These are phyloP conservation scores for Microcaecilia unicolor DNA, from an alignment of 2,797 vertebrate genomes.

Conservation along the genomic window DNA sequence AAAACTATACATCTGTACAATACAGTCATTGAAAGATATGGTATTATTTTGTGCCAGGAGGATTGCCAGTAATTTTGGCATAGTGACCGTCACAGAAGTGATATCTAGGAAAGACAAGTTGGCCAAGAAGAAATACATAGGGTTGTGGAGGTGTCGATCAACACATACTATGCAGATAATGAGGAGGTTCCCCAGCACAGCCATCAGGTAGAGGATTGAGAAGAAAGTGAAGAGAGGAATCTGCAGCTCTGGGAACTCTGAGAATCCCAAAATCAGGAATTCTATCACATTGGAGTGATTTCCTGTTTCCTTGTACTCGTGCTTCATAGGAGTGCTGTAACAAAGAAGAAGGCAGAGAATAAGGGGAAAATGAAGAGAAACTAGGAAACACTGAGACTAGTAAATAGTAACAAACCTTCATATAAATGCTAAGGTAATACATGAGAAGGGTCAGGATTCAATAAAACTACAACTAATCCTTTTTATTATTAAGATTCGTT, in stretches of 20 bases:
- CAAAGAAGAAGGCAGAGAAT: no score
- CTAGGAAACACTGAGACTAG: no score
- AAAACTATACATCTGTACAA: slow-evolving; percentile 10
- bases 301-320: not conserved
- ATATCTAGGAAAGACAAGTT: slow-evolving; percentile 25
- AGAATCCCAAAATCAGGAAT: slow-evolving; percentile 21
- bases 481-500: no score
- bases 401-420: no score
- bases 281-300: slow-evolving; percentile 3
- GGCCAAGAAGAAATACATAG: slow-evolving; percentile 24
- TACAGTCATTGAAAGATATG: not conserved
- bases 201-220: slow-evolving; percentile 6
- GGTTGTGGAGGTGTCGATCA: slow-evolving; percentile 13
- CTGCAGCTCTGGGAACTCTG: slow-evolving; percentile 11
- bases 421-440: no score
- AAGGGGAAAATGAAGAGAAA: no score
- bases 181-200: slow-evolving; percentile 7
- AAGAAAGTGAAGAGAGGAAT: not conserved
- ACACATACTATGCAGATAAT: slow-evolving; percentile 11
- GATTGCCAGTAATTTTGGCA: slow-evolving; percentile 9
- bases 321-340: no score
- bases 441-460: no score
- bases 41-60: slow-evolving; percentile 9
- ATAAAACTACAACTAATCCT: no score
- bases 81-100: slow-evolving; percentile 8